Evolutionary conservation across 2,888 invertebrate genomes (phyloP).

Genomic region (Steinernema hermaphroditum): DNA sequence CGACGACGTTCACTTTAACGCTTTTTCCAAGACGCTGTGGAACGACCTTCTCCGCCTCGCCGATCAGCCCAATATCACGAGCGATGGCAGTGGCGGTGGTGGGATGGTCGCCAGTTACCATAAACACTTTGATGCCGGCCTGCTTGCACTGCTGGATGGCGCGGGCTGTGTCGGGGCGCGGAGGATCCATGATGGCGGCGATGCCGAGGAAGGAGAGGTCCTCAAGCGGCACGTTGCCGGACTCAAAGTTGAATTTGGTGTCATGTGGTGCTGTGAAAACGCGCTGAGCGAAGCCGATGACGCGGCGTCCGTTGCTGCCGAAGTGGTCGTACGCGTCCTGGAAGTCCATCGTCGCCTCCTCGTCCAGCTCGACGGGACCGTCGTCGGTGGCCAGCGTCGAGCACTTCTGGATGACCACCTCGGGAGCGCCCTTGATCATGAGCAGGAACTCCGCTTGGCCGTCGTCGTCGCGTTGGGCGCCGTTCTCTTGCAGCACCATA

Average conservation of each 20-base stretch:
- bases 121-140: conserved; percentile 39
- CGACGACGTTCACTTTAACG: conserved; percentile 25
- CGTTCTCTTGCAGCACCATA: conserved; percentile 43
- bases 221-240: conserved; percentile 36
- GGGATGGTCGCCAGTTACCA: conserved; percentile 42
- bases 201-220: conserved; percentile 40
- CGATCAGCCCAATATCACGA: conserved; percentile 33
- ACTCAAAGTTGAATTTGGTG: conserved; percentile 37
- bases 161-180: conserved; percentile 28
- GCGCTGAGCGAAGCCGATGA: conserved; percentile 41
- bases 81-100: conserved; percentile 40
- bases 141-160: conserved; percentile 34
- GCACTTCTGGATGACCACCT: conserved; percentile 53
- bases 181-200: conserved; percentile 42
- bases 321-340: conserved; percentile 40
- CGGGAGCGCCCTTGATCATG: conserved; percentile 59
- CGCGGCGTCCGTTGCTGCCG: conserved; percentile 39
- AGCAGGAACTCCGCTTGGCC: conserved; percentile 40
- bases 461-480: conserved; percentile 20
- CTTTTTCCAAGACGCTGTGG: neutral
- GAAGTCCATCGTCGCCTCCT: conserved; percentile 39
- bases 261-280: conserved; percentile 38
- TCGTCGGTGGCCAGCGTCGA: conserved; percentile 44
- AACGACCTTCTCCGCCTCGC: conserved; percentile 33
- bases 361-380: conserved; percentile 34